Evolutionary conservation across 1,140 invertebrate genomes (phyloP), one percentile per base, ranked within the genome.

Genomic region (Drosophila repleta): DNA sequence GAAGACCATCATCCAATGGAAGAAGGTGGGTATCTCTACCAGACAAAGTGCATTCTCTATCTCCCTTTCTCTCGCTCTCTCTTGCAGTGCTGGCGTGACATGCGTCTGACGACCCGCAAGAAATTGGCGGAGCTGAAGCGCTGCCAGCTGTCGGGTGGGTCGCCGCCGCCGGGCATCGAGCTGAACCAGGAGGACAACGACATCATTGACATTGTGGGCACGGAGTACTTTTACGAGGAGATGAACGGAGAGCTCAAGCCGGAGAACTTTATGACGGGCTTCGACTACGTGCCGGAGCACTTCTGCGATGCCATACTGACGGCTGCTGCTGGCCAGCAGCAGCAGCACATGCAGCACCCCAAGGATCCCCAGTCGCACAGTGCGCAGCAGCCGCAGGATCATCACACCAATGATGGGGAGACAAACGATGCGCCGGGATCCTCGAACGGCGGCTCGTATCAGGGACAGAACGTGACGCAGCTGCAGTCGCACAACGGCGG

Each of bases 1-100:
- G 21, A 91, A 91, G 66, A 91, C 90, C n/a, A 91, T 91, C 2
- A 91, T 91, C 17, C 90, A 91, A 35, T 91, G 90, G 90, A 91
- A 91, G 41, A 91, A 91, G 75, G 90, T 91, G 13, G 32, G 66
- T 35, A 17, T 2, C 4, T n/a, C 13, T 5, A 4, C 0, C 13
- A 7, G 1, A 7, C 3, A 49, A 11, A 3, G 5, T 1, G 0
- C 0, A 1, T n/a, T 56, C 32, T 10, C 11, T 7, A 35, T 35
- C 29, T 15, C 2, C 29, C 4, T 37, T 3, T 21, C 3, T 58
- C 66, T 35, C 29, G 13, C 2, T 35, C 4, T 37, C 4, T 21
- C 3, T 58, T 72, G 4, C 41, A 91, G 90, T 91, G 90, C 41
- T 91, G 90, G 90, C 80, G 90, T 4, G 90, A 91, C 17, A 91